Base-by-base conservation (phyloP, 1,140 invertebrate genomes). In the Musca domestica region DNA sequence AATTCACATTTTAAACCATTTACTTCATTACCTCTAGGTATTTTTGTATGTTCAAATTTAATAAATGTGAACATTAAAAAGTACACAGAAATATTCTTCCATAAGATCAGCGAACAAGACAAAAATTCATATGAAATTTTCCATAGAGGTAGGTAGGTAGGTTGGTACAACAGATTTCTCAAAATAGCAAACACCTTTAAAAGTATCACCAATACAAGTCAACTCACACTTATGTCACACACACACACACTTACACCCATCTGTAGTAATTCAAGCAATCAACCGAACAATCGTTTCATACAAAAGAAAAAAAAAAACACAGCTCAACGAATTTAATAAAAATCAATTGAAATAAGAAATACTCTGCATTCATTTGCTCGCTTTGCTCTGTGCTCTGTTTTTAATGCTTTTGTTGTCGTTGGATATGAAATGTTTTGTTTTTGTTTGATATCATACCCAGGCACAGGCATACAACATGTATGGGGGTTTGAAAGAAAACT, bases 271-370 rank as follows among this genome's bases (percentile, higher is more conserved):
- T 10, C 10, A 61, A 61, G 22, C 15, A 30, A n/a, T 27, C 54
- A 51, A 19, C 12, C 14, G 9, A n/a, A 58, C 25, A 6, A 25
- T 56, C 6, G 23, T n/a, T n/a, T n/a, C n/a, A n/a, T n/a, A n/a
- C n/a, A n/a, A n/a, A 61, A 61, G n/a, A 61, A 54, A 58, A 17
- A 58, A 17, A 58, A 61, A 61, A 41, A 41, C 34, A 41, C 6
- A 41, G 34, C 34, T 9, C 34, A 41, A 41, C 34, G 34, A 41
- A 61, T 61, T 61, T 61, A 61, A 61, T 61, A 61, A 41, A 61
- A 61, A 61, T 61, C 56, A 61, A 61, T 61, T 61, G 56, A 61
- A 61, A 34, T 19, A 34, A 15, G 27, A 34, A 34, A 61, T 7
- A 2, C 4, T 61, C 34, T 5, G 34, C 34, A 5, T 41, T 41